phyloP scores from a whole-genome alignment of 2,888 invertebrate genomes.

The Cantharis rustica region DNA sequence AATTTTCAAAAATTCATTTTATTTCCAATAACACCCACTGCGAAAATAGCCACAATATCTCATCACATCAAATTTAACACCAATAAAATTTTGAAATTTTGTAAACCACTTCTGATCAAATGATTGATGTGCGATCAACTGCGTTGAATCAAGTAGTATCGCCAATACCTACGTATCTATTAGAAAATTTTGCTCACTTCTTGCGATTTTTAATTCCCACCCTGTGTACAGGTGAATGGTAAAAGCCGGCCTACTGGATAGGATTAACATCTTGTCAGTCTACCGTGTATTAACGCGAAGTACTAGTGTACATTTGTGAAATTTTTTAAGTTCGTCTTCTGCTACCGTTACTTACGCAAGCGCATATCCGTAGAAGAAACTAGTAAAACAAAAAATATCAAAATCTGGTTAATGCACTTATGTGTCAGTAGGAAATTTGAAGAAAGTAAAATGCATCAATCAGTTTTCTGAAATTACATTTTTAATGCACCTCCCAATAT shows the following conservation, averaged over 20 bases:
- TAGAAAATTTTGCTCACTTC: not conserved
- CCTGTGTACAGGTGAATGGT: conserved; percentile 49
- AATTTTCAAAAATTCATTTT: not conserved
- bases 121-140: not conserved
- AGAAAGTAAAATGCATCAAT: not conserved
- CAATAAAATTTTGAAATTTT: not conserved
- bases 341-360: conserved; percentile 37
- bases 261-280: conserved; percentile 43
- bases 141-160: not conserved
- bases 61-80: not conserved
- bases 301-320: conserved; percentile 38
- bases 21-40: not conserved
- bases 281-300: conserved; percentile 46
- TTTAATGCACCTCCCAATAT: not conserved
- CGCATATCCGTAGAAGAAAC: conserved; percentile 28
- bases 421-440: not conserved
- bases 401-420: not conserved
- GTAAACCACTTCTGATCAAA: not conserved
- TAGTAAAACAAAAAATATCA: not conserved
- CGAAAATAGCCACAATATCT: not conserved
- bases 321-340: conserved; percentile 31
- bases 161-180: not conserved
- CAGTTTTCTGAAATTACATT: not conserved
- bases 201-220: conserved; percentile 41
- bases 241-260: conserved; percentile 41